Evolutionary conservation across 2,888 invertebrate genomes (phyloP), one percentile per base, ranked within the genome.

Genomic region (Campoplex capitator): DNA sequence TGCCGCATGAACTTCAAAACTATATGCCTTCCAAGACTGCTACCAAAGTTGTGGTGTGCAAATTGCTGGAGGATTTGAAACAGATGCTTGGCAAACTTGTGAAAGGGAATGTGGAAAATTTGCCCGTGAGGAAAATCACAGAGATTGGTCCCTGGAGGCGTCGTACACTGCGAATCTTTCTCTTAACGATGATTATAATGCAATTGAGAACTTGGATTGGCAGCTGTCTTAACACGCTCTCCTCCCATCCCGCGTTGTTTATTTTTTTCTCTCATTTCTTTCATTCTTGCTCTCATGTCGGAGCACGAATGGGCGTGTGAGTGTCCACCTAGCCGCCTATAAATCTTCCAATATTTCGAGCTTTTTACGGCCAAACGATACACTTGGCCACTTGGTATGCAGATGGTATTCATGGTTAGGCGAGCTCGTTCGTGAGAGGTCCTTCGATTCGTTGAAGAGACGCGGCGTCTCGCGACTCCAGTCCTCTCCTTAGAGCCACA

Each of bases 341-440:
- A 87, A 87, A 87, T 87, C 87, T 85, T 83, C 71, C 83, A 80
- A 85, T 87, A 87, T 85, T 87, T 85, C 85, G 87, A 83, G 85
- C 79, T 87, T 87, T 83, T 87, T 85, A 87, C 79, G 83, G 82
- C 42, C 79, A 79, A 83, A 56, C 83, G 87, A 87, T 83, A 73
- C 77, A 54, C 23, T 23, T 23, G 23, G 74, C 82, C 76, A 85
- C 84, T 87, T 87, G 84, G 76, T 87, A 87, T 87, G 87, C 87
- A 87, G 87, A 87, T 87, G 85, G 71, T 87, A 87, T 87, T 87
- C 87, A 83, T 79, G 84, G 87, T 85, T 87, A 87, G 81, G 81
- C 68, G 83, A 81, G 67, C 32, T 48, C 81, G 67, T 84, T 83
- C 76, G 84, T 78, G 86, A 86, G 86, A 84, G 84, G 80, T 86